Percentiles rank a stretch among this genome's conserved stretches.
Conservation (phyloP, 1,140 invertebrate genomes). For the Grapholita molesta region DNA sequence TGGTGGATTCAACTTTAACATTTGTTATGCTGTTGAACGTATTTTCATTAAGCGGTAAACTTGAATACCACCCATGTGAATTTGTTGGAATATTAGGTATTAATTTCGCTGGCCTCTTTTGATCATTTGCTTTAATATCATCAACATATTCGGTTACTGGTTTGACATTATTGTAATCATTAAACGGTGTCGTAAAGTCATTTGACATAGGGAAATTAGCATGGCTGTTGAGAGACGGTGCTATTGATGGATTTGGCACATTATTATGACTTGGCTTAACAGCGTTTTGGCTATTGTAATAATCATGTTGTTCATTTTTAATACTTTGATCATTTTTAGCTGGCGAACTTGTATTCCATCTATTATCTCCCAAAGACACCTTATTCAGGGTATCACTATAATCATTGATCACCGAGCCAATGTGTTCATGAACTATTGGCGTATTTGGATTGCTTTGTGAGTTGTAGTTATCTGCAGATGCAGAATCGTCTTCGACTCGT, state of each 20-base stretch:
- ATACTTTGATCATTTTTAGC: slow-evolving; percentile 26
- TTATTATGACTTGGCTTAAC: slow-evolving; percentile 31
- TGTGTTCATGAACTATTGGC: slow-evolving; percentile 32
- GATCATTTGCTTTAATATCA: slow-evolving; percentile 29
- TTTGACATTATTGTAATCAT: slow-evolving; percentile 28
- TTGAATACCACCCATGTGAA: slow-evolving; percentile 73
- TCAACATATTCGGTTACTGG: slow-evolving; percentile 38
- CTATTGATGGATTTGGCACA: slow-evolving; percentile 28
- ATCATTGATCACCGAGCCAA: slow-evolving; percentile 7
- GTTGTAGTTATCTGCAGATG: slow-evolving; percentile 51
- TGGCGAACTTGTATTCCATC: slow-evolving; percentile 55
- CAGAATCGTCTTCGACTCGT: slow-evolving; percentile 64
- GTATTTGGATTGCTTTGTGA: slow-evolving; percentile 48
- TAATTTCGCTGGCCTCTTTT: slow-evolving; percentile 45
- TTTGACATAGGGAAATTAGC: slow-evolving; percentile 74
- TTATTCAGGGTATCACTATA: slow-evolving; percentile 34
- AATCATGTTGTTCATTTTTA: slow-evolving; percentile 29
- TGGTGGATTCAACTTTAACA: slow-evolving; percentile 61
- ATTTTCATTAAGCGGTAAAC: slow-evolving; percentile 51
- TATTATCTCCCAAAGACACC: slow-evolving; percentile 47
- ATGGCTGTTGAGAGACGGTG: slow-evolving; percentile 62
- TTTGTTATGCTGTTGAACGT: slow-evolving; percentile 59
- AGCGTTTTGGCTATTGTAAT: slow-evolving; percentile 28
- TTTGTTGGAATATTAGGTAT: slow-evolving; percentile 61
- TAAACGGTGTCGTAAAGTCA: slow-evolving; percentile 35